Conservation (phyloP, 2,113 vertebrate species). For the Capreolus pygargus region DNA sequence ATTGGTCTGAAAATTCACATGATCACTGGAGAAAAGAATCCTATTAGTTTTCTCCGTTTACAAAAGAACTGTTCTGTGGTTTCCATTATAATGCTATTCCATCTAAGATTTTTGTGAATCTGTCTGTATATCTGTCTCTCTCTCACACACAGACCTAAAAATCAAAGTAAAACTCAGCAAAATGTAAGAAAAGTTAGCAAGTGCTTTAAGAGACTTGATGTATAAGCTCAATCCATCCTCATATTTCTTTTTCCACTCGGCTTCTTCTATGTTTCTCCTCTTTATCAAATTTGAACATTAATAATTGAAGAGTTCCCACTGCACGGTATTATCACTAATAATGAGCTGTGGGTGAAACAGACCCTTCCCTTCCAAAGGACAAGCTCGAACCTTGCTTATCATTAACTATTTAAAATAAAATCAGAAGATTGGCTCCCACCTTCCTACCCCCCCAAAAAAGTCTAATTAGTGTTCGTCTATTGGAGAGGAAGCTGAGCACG, state of each 20-base stretch:
- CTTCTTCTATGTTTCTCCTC: background rate
- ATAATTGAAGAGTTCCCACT: conserved; percentile 49
- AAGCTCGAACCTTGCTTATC: conserved; percentile 58
- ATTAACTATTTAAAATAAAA: conserved; percentile 74
- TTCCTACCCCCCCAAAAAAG: conserved; percentile 60
- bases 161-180: background rate
- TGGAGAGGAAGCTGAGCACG: conserved; percentile 88
- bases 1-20: background rate
- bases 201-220: background rate
- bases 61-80: background rate
- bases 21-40: background rate
- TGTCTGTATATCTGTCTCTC: background rate
- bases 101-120: background rate
- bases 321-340: conserved; percentile 60
- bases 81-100: background rate
- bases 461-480: conserved; percentile 89
- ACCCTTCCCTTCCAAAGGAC: conserved; percentile 57
- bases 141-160: background rate
- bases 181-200: conserved; percentile 13
- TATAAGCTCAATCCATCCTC: background rate
- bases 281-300: conserved; percentile 54
- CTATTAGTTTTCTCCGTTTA: background rate
- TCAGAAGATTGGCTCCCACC: conserved; percentile 74
- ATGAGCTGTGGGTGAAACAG: conserved; percentile 56
- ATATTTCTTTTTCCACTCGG: background rate